A percentile compares a stretch with the other conserved stretches of the same genome.
phyloP scores from a whole-genome alignment of 2,113 vertebrate species.

The Calidris pugnax region DNA sequence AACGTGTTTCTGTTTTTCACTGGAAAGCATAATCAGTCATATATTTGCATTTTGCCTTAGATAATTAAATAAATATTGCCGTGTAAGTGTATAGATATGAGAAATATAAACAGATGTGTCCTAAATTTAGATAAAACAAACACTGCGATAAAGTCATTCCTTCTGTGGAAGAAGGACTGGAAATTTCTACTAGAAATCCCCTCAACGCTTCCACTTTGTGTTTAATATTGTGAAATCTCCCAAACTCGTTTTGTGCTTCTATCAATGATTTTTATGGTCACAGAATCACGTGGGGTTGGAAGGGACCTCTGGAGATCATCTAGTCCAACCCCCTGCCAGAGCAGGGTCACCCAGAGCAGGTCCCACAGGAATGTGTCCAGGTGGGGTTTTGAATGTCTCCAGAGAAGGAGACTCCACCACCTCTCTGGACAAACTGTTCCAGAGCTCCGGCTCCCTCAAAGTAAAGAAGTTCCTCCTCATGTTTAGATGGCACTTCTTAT shows the following conservation, averaged over 20 bases:
- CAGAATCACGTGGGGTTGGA: no score
- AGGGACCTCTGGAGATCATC: no score
- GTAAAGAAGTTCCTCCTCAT: no score
- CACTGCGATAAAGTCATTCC: neutral
- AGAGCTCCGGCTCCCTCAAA: no score
- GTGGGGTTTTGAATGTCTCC: no score
- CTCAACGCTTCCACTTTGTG: neutral
- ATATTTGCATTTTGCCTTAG: neutral
- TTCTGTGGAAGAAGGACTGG: neutral
- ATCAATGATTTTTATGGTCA: neutral
- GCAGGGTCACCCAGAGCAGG: no score
- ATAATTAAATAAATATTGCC: neutral
- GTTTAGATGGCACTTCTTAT: no score
- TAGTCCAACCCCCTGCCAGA: no score
- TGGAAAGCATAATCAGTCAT: neutral
- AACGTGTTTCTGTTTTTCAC: neutral
- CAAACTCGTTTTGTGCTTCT: neutral
- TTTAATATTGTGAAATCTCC: neutral
- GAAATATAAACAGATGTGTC: neutral
- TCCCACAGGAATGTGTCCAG: no score
- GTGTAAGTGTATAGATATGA: neutral
- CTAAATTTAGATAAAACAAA: neutral
- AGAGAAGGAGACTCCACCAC: no score
- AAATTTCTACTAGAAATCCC: neutral
- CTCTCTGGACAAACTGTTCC: no score